Evolutionary conservation across 2,888 invertebrate species (phyloP).

Genomic region (Cerastoderma edule): DNA sequence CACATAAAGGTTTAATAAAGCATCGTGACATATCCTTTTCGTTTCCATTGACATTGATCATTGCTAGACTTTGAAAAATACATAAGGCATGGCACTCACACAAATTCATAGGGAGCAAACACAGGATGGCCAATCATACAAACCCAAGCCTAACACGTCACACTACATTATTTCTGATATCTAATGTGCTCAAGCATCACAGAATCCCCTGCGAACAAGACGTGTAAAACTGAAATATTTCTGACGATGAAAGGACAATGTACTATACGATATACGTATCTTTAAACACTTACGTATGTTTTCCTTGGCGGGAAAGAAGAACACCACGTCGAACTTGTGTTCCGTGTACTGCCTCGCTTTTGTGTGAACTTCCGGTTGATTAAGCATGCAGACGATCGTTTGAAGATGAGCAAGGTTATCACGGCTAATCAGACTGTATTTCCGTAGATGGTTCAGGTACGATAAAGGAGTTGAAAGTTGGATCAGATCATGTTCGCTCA

Average conservation of each 20-base stretch:
- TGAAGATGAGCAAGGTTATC: constrained; percentile 49
- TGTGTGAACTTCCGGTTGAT: constrained; percentile 35
- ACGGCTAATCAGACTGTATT: constrained; percentile 34
- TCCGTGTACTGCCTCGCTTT: constrained; percentile 35
- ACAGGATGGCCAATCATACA: neutral
- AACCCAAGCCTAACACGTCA: neutral
- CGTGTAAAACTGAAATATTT: no score
- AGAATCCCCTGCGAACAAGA: no score
- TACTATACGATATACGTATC: no score
- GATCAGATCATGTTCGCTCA: constrained; percentile 34
- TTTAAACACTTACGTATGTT: constrained; percentile 33
- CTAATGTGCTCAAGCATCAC: no score
- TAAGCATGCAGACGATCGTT: constrained; percentile 31
- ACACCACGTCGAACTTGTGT: constrained; percentile 42
- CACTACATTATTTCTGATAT: neutral
- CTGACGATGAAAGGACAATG: no score
- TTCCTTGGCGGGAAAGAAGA: constrained; percentile 40
- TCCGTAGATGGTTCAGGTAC: constrained; percentile 31
- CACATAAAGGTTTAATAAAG: no score
- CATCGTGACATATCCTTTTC: no score
- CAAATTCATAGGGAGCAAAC: no score
- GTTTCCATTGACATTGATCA: no score
- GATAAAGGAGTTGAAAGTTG: constrained; percentile 22
- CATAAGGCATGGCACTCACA: no score
- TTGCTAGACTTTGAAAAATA: no score